Conservation (phyloP, 1,140 invertebrate genomes). For the Drosophila kohkoa region DNA sequence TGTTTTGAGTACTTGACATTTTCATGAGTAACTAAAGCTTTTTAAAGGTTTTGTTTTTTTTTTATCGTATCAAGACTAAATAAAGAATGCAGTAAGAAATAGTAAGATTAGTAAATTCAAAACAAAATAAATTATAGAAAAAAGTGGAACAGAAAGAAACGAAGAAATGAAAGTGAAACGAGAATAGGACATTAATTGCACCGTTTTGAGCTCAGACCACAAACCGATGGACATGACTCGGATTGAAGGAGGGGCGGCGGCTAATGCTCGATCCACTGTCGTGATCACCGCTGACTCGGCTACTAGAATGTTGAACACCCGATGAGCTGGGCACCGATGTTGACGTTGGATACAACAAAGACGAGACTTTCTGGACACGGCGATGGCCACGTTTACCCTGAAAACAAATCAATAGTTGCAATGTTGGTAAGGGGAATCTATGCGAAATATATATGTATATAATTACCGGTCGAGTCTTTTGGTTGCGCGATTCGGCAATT, state of each 20-base stretch:
- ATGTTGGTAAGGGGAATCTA: not conserved
- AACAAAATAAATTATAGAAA: conserved; percentile 32
- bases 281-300: conserved; percentile 33
- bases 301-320: conserved; percentile 33
- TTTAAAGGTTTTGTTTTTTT: conserved; percentile 20
- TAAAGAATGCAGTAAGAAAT: conserved; percentile 1
- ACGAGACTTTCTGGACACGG: conserved; percentile 37
- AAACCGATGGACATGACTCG: conserved; percentile 75
- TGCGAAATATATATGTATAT: not conserved
- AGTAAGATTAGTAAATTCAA: conserved; percentile 30
- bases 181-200: conserved; percentile 5
- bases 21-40: conserved; percentile 22
- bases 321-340: conserved; percentile 14
- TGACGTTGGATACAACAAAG: conserved; percentile 34
- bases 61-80: not conserved
- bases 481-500: conserved; percentile 88
- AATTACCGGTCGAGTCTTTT: conserved; percentile 83
- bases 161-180: not conserved
- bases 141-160: conserved; percentile 22
- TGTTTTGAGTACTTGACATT: conserved; percentile 28
- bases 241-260: conserved; percentile 64
- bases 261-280: conserved; percentile 38
- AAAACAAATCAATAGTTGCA: conserved; percentile 6
- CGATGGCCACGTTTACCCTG: conserved; percentile 73
- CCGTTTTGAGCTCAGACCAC: conserved; percentile 56